phyloP scores from a whole-genome alignment of 2,113 vertebrate genomes.

The Riparia riparia region DNA sequence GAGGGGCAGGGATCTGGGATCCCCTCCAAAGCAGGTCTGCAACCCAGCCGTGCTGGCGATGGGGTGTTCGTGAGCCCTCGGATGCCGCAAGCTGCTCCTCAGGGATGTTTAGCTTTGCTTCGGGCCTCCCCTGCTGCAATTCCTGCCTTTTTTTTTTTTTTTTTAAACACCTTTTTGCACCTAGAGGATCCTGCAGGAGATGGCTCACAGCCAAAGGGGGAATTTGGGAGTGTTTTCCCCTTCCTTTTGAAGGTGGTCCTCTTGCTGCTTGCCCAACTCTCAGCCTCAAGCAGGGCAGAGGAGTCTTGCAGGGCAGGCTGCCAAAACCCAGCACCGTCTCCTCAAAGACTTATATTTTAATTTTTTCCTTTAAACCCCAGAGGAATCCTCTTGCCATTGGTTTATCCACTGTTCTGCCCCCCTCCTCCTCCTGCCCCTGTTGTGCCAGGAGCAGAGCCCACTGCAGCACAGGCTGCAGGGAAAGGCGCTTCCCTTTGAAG shows the following conservation, averaged over 20 bases:
- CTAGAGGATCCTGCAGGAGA: neutral
- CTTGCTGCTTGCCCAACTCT: neutral
- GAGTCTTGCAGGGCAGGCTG: neutral
- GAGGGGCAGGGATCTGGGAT: neutral
- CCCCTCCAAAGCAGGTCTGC: neutral
- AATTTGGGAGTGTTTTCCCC: neutral
- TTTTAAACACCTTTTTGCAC: neutral
- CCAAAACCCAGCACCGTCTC: neutral
- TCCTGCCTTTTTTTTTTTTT: neutral
- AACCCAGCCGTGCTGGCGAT: rapidly evolving
- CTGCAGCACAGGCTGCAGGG: slow-evolving; percentile 7
- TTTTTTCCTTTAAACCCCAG: neutral
- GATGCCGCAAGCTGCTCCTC: neutral
- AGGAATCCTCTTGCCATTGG: neutral
- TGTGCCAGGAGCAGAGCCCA: slow-evolving; percentile 52
- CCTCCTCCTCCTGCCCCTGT: slow-evolving; percentile 6
- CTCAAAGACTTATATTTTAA: neutral
- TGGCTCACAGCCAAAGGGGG: neutral
- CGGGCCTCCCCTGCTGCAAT: neutral
- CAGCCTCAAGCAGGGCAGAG: neutral
- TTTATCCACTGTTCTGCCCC: neutral
- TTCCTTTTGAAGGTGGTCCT: neutral
- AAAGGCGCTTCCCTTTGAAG: slow-evolving; percentile 69
- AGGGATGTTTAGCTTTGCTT: neutral
- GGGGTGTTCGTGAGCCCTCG: neutral